Evolutionary conservation across 2,797 vertebrate species (phyloP), one percentile per base, ranked within the genome.

Genomic region (Pangasius djambal): DNA sequence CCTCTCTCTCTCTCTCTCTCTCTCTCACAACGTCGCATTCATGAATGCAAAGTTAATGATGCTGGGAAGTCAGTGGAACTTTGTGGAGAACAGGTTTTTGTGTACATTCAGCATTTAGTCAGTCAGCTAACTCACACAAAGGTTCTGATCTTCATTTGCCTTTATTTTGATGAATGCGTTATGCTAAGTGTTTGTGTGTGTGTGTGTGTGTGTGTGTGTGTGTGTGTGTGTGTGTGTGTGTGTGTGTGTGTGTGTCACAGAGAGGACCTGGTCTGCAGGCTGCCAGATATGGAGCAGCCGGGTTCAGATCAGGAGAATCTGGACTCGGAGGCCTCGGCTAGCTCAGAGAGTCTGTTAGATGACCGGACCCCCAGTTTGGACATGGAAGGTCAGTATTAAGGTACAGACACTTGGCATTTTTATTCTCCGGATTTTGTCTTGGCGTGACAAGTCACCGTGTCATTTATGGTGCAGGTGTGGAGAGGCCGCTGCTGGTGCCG

Each of bases 271-370:
- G 97, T 98, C 0, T 99, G 97, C 85, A 96, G 98, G 9, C 95
- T 99, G 44, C 98, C 98, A 0, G 98, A 99, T 93, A 96, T 99
- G 87, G 98, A 99, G 91, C 98, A 98, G 81, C 96, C 97, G 0
- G 97, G 97, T 87, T 99, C 99, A 0, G 99, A 99, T 7, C 98
- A 99, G 94, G 99, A 99, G 92, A 99, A 98, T 65, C 72, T 97
- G 81, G 98, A 99, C 93, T 99, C 98, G 0, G 98, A 99, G 93
- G 97, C 97, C 0, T 99, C 98, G 0, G 96, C 96, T 22, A 99
- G 99, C 95, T 98, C 98, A 0, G 98, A 99, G 96, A 99, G 99
- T 92, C 96, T 99, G 65, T 92, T 99, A 82, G 98, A 99, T 0
- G 98, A 98, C 59, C 96, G 97, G 7, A 92, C 93, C 0, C 94